A percentile compares a stretch with the other conserved stretches of the same genome.
Evolutionary conservation across 2,888 invertebrate species (phyloP).

Genomic region (Ormyrus thymus): DNA sequence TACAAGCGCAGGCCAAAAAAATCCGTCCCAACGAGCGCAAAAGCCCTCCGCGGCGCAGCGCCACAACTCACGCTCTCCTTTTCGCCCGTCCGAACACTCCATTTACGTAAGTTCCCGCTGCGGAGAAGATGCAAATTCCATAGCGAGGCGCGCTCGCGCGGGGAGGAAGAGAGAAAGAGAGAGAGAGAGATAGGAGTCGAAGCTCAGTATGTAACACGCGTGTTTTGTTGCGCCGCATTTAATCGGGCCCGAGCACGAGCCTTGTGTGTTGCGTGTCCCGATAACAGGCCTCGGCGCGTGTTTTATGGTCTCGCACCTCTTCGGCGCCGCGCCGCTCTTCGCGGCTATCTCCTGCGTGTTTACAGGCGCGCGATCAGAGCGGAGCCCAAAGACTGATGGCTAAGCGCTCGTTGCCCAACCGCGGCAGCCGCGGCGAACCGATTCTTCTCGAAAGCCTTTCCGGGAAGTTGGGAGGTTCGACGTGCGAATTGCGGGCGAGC

Average conservation of each 20-base stretch:
- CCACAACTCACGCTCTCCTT: too few relatives aligned
- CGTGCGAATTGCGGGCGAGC: too few relatives aligned
- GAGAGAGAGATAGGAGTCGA: not conserved
- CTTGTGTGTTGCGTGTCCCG: slow-evolving; percentile 69
- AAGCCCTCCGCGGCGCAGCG: too few relatives aligned
- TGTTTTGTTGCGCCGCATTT: slow-evolving; percentile 55
- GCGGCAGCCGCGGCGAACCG: not conserved
- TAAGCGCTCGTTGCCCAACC: not conserved
- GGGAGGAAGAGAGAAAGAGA: too few relatives aligned
- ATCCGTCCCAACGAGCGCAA: too few relatives aligned
- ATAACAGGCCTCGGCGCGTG: slow-evolving; percentile 67
- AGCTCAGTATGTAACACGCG: slow-evolving; percentile 18
- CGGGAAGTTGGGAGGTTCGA: too few relatives aligned
- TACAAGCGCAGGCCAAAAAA: too few relatives aligned
- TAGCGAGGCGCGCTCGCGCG: too few relatives aligned
- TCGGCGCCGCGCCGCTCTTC: not conserved
- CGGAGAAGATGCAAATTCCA: too few relatives aligned
- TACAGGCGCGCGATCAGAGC: slow-evolving; percentile 57
- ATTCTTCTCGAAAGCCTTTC: too few relatives aligned
- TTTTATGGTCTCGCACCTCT: slow-evolving; percentile 70
- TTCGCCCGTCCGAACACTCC: too few relatives aligned
- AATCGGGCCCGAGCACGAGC: slow-evolving; percentile 17
- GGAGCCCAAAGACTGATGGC: slow-evolving; percentile 48
- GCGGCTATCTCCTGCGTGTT: slow-evolving; percentile 30
- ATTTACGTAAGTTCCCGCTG: too few relatives aligned